A percentile compares a stretch with the other conserved stretches of the same genome.
phyloP scores from a whole-genome alignment of 30 jellyfish, hydroid and myxozoan species.

The Hydractinia echinata region DNA sequence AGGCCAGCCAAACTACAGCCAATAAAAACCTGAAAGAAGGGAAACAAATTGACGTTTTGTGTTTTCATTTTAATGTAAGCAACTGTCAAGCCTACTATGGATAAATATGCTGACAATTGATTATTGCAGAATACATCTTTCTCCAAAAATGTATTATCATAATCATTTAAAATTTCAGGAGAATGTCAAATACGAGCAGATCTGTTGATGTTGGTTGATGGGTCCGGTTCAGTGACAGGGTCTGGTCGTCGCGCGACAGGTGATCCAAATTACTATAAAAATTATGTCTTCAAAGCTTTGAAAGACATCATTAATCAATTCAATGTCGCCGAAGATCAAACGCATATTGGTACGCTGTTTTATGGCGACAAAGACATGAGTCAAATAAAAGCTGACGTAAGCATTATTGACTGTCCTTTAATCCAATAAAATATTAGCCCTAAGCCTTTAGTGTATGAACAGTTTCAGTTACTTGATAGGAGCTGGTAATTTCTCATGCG shows the following conservation, averaged over 20 bases:
- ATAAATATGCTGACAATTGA: no score
- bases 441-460: no score
- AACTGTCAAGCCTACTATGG: no score
- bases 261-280: conserved; percentile 2
- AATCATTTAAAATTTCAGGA: neutral
- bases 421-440: no score
- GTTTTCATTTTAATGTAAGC: no score
- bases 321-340: conserved; percentile 4
- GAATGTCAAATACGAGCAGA: conserved; percentile 15
- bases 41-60: no score
- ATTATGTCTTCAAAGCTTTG: conserved; percentile 7
- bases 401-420: neutral
- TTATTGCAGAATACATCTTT: no score
- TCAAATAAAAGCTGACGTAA: neutral
- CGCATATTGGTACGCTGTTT: conserved; percentile 13
- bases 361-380: conserved; percentile 10
- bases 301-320: conserved; percentile 1
- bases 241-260: conserved; percentile 5
- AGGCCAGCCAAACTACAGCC: no score
- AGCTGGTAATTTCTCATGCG: no score
- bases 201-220: conserved; percentile 18
- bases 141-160: no score
- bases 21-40: no score
- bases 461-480: no score
- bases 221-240: conserved; percentile 8